A percentile compares a stretch with the other conserved stretches of the same genome.
Evolutionary conservation across 2,113 vertebrate species (phyloP).

Genomic region (Eulemur macaco): DNA sequence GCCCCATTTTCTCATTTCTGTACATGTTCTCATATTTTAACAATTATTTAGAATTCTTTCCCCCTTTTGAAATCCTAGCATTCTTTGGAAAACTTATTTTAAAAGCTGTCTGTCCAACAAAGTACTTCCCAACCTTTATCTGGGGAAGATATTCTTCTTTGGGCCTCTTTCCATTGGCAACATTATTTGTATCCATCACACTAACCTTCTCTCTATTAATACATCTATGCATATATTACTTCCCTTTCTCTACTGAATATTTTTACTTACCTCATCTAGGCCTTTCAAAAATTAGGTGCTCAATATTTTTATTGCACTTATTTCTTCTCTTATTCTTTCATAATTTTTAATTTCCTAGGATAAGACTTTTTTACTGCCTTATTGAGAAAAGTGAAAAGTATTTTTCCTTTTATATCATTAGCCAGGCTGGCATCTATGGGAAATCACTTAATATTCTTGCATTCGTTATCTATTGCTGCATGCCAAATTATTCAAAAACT

Average conservation of each 20-base stretch:
- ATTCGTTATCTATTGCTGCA: neutral
- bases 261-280: neutral
- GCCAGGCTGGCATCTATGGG: neutral
- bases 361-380: neutral
- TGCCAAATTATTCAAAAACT: neutral
- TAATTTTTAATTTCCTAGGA: neutral
- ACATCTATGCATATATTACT: neutral
- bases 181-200: neutral
- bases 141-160: neutral
- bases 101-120: neutral
- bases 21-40: neutral
- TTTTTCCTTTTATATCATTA: neutral
- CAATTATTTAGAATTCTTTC: neutral
- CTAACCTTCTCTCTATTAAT: neutral
- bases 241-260: neutral
- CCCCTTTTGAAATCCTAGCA: neutral
- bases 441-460: neutral
- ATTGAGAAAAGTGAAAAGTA: neutral
- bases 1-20: neutral
- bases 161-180: neutral
- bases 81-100: neutral
- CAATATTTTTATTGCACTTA: neutral
- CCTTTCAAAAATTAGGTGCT: neutral
- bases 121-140: neutral
- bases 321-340: neutral